Base-by-base conservation (phyloP, 2,113 vertebrate genomes). In the Glareola pratincola region DNA sequence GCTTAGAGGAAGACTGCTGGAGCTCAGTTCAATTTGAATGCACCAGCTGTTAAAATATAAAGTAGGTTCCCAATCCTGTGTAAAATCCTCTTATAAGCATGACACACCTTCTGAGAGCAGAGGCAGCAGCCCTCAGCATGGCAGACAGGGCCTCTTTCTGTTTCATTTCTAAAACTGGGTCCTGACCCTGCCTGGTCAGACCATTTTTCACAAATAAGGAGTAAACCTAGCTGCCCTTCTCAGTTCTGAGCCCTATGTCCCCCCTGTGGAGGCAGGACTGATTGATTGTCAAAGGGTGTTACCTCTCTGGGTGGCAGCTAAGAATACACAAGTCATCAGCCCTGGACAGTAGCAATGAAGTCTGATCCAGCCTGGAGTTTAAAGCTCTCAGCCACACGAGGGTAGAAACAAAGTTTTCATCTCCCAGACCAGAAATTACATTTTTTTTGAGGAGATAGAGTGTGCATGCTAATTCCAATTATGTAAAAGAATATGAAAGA, bases 221-320 rank as follows among this genome's bases (percentile, higher is more conserved):
- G 27, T 6, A 64, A 81, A 71, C 6, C 5, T 47, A 14, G 6
- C 29, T 64, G 56, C 24, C 12, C 14, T 53, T 72, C 57, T 41
- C 3, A 29, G 21, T 18, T 57, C 13, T 51, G 29, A 51, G 14
- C 19, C 43, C 1, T 0, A 16, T 6, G 3, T 63, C 24, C 37
- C 29, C 12, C 43, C 26, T 22, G 19, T 39, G 41, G 32, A 62
- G 24, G 36, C 11, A 54, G 37, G 51, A 43, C 39, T 36, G 43
- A 20, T 11, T 43, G 21, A 56, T 13, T 47, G 37, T 32, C 75
- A 71, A 27, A 71, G 2, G 24, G 2, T 9, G 0, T 30, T 63
- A 14, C 1, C 1, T 24, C 64, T 34, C n/a, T 72, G 22, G 6
- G 5, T 82, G 51, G 59, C 57, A 50, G 30, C n/a, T 66, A 59